Evolutionary conservation across 2,888 invertebrate genomes (phyloP), one percentile per base, ranked within the genome.

Genomic region (Phoronis australis): DNA sequence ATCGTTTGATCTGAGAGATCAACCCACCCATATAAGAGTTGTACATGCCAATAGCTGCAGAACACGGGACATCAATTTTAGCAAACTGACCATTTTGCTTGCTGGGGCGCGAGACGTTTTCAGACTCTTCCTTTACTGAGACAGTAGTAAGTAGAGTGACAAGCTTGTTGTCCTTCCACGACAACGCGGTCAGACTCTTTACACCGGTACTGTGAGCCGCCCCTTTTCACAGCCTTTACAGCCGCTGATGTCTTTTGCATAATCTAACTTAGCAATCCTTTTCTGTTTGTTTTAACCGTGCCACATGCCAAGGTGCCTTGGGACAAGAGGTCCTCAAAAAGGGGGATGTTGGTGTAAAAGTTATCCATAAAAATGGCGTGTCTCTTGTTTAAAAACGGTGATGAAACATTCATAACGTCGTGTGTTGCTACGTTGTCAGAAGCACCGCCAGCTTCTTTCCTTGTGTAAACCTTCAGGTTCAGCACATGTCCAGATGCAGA

Each of bases 1-100:
- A 45, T 45, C 26, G 23, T 45, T 39, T 39, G 23, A 22, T 45
- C 45, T 15, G 45, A 24, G 12, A 47, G 24, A 23, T 47, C 47
- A 5, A 47, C 40, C 5, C 47, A 3, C 40, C 40, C 47, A 31
- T 31, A 15, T 31, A 12, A 12, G 31, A 31, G 15, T 31, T 31
- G 15, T 31, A 31, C 9, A 15, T 12, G 15, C 9, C 15, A 9
- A 31, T 15, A 12, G 15, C 9, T 15, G 15, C 31, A 31, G 9
- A 15, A 15, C 31, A 15, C 9, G 31, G 31, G 9, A 31, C 31
- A 31, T 31, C 15, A 15, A 31, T 31, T 31, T 31, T 31, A 9
- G 9, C 31, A 9, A 9, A 31, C 15, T 31, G 9, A 15, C 31
- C 31, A 31, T 31, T 31, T 9, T 12, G 9, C 15, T 31, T 31